Conservation (phyloP, 2,888 invertebrate species). For the Aelia acuminata region DNA sequence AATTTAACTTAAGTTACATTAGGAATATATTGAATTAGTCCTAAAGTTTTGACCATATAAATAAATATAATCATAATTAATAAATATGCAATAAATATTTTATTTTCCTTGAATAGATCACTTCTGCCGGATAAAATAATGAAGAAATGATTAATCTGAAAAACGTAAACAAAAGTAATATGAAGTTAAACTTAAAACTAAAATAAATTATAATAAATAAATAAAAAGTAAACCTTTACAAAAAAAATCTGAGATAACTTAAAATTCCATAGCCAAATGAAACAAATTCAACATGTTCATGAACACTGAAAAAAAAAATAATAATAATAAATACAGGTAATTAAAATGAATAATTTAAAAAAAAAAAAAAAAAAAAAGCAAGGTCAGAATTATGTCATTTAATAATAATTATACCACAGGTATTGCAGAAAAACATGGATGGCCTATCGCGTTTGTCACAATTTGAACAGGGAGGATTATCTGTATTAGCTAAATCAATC, state of each 20-base stretch:
- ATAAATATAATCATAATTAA: too few relatives aligned
- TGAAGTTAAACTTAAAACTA: neutral
- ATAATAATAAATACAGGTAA: neutral
- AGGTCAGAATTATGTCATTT: neutral
- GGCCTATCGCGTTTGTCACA: conserved; percentile 80
- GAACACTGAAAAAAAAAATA: conserved; percentile 27
- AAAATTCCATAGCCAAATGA: neutral
- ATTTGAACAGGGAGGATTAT: conserved; percentile 82
- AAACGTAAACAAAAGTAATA: neutral
- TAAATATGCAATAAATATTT: neutral
- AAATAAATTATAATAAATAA: conserved; percentile 11
- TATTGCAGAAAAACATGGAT: conserved; percentile 85
- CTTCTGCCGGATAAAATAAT: neutral
- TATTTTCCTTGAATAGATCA: neutral
- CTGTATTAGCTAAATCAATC: conserved; percentile 79
- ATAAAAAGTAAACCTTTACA: neutral
- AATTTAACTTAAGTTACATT: too few relatives aligned
- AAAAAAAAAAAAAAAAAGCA: too few relatives aligned
- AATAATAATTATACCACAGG: conserved; percentile 74
- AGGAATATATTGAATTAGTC: too few relatives aligned
- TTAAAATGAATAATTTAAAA: neutral
- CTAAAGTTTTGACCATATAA: too few relatives aligned
- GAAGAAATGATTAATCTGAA: neutral
- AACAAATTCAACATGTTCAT: neutral
- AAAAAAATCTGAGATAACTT: neutral